Evolutionary conservation across 2,888 invertebrate genomes (phyloP).

Genomic region (Drosophila helvetica): DNA sequence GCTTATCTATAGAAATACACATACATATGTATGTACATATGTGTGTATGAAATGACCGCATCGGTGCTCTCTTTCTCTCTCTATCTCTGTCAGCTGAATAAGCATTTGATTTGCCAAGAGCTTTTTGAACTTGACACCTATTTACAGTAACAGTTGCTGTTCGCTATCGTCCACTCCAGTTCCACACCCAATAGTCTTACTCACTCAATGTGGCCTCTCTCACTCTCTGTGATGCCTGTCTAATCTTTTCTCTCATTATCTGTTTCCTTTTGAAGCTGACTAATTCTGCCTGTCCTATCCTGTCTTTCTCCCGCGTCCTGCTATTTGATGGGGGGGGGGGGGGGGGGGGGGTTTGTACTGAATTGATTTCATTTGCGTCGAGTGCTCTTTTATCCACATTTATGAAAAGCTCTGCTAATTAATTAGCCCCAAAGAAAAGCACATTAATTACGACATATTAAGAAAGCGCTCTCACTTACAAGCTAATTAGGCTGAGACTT

Average conservation of each 20-base stretch:
- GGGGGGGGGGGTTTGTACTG: not conserved
- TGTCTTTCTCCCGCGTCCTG: no score
- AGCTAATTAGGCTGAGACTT: conserved; percentile 58
- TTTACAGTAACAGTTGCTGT: not conserved
- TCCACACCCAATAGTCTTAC: not conserved
- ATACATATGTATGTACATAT: conserved; percentile 3
- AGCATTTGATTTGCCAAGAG: conserved; percentile 24
- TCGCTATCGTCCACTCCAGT: not conserved
- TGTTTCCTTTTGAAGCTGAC: not conserved
- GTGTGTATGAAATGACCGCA: no score
- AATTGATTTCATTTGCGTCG: conserved; percentile 34
- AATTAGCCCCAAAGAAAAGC: conserved; percentile 62
- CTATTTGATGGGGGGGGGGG: no score
- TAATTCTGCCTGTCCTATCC: not conserved
- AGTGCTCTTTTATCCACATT: conserved; percentile 30
- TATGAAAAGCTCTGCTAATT: conserved; percentile 67
- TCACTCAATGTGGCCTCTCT: conserved; percentile 1
- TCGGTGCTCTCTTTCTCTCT: not conserved
- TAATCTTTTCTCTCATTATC: not conserved
- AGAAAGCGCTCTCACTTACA: conserved; percentile 65
- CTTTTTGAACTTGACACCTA: conserved; percentile 54
- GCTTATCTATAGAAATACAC: not conserved
- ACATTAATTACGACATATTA: conserved; percentile 50
- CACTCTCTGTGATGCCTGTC: not conserved
- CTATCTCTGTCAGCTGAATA: conserved; percentile 51